These are phyloP conservation scores for Mustela nigripes DNA, from an alignment of 2,113 vertebrate species.

Conservation along the genomic window DNA sequence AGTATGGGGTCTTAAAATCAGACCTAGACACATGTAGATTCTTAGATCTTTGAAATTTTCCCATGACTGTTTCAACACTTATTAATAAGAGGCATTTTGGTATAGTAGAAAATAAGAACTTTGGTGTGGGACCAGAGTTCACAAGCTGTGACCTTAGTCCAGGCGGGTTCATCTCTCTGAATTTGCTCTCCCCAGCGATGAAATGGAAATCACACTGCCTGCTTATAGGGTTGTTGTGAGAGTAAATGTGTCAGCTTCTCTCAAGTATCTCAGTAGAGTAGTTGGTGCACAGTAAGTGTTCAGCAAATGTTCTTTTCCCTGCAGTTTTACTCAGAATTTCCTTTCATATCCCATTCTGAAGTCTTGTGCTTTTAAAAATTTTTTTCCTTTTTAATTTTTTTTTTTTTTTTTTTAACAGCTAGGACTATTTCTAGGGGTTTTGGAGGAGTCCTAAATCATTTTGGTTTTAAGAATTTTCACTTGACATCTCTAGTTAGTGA, in stretches of 20 bases:
- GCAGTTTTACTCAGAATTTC: background rate
- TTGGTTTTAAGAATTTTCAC: constrained; percentile 7
- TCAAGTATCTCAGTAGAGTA: background rate
- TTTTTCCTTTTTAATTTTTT: background rate
- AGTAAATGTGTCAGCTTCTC: background rate
- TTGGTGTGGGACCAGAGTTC: background rate
- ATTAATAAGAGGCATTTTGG: background rate
- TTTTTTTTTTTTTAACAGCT: background rate
- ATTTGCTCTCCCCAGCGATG: background rate
- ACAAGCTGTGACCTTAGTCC: background rate
- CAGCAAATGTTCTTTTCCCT: background rate
- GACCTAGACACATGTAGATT: background rate
- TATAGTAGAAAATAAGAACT: background rate
- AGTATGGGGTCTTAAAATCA: background rate
- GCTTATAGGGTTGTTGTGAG: background rate
- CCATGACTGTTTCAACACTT: background rate
- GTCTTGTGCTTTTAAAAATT: background rate
- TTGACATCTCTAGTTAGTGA: background rate
- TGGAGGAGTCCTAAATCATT: background rate
- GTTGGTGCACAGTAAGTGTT: background rate
- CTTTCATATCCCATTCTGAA: background rate
- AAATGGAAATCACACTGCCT: background rate
- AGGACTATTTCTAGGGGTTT: background rate
- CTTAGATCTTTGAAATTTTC: background rate
- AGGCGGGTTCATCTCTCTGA: background rate